Conservation (phyloP, 2,888 invertebrate genomes). For the Oligia fasciuncula region DNA sequence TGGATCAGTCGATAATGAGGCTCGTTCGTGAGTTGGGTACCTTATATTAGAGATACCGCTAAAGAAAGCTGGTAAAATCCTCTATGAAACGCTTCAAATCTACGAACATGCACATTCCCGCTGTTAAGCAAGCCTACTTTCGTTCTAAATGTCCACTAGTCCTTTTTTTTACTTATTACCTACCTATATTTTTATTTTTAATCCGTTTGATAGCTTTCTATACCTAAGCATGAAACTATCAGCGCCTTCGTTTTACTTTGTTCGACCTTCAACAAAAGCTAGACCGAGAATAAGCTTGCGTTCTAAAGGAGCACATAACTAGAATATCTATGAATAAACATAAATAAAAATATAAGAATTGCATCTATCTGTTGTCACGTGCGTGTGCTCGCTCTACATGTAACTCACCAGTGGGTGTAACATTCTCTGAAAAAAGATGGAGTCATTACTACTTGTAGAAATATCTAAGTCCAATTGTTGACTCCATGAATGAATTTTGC, state of each 20-base stretch:
- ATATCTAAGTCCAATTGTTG: constrained; percentile 84
- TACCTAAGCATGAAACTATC: not conserved
- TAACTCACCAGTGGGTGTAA: constrained; percentile 90
- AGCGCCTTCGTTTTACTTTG: not conserved
- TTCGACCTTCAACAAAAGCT: constrained; percentile 1
- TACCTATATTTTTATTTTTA: not conserved
- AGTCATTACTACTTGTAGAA: constrained; percentile 86
- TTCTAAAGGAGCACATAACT: constrained; percentile 45
- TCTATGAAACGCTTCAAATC: constrained; percentile 9
- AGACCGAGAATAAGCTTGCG: constrained; percentile 36
- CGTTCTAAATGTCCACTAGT: not conserved
- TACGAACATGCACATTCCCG: constrained; percentile 50
- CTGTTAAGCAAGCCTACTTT: constrained; percentile 15
- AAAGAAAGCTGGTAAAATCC: not conserved
- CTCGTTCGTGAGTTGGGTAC: not conserved
- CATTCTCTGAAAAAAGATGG: constrained; percentile 90
- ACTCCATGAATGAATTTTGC: constrained; percentile 86
- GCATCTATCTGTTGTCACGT: constrained; percentile 65
- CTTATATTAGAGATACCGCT: constrained; percentile 3
- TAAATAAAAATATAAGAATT: constrained; percentile 51
- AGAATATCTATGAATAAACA: constrained; percentile 36
- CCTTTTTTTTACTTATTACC: not conserved
- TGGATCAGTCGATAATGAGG: not conserved
- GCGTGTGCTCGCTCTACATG: constrained; percentile 83
- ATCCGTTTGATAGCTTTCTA: not conserved